phyloP scores from a whole-genome alignment of 92 coral and sea anemone species.

The Ricordea florida region DNA sequence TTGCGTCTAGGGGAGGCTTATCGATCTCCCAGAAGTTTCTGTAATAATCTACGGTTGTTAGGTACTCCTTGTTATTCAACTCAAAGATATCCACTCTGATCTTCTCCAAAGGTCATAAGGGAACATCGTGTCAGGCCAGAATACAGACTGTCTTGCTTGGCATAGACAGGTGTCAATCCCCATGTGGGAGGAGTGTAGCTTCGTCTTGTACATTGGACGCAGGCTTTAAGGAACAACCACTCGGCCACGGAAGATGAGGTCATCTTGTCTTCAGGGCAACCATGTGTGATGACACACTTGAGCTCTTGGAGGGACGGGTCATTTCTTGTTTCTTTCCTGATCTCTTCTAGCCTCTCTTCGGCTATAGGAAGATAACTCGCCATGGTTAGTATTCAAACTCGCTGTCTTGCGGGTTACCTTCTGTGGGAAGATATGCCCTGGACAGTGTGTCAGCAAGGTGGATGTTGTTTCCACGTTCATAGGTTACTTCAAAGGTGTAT shows the following conservation, averaged over 20 bases:
- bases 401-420: not conserved
- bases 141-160: not conserved
- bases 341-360: too few relatives aligned
- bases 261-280: slow-evolving; percentile 26
- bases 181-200: not conserved
- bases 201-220: not conserved
- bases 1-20: not conserved
- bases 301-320: too few relatives aligned
- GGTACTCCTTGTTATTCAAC: slow-evolving; percentile 6
- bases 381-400: not conserved
- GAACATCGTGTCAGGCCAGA: slow-evolving; percentile 15
- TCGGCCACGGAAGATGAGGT: slow-evolving; percentile 3
- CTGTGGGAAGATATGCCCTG: not conserved
- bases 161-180: slow-evolving; percentile 2
- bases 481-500: not conserved
- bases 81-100: slow-evolving; percentile 19
- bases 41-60: slow-evolving; percentile 17
- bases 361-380: too few relatives aligned
- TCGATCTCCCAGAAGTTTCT: slow-evolving; percentile 27
- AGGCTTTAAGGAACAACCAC: slow-evolving; percentile 4
- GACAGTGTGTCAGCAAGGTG: not conserved
- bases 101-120: slow-evolving; percentile 21
- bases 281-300: too few relatives aligned
- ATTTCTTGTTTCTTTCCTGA: too few relatives aligned
- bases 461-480: not conserved